Conservation (phyloP, 2,888 invertebrate species). For the Mythimna albipuncta region DNA sequence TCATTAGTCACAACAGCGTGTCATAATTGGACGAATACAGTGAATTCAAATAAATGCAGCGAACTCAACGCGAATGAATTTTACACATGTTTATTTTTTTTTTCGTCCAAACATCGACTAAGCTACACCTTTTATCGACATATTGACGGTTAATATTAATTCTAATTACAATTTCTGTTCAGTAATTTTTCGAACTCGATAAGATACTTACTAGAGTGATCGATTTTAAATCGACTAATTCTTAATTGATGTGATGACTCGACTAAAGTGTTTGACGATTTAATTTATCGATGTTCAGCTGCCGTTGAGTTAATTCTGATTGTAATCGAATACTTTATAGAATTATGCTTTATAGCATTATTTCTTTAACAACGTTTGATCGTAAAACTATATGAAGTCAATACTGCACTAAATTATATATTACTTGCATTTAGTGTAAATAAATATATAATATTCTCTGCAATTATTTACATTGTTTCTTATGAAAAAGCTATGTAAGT, state of each 20-base stretch:
- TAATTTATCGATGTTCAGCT: slow-evolving; percentile 61
- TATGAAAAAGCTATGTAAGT: neutral
- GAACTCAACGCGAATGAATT: slow-evolving; percentile 20
- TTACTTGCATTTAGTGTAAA: slow-evolving; percentile 24
- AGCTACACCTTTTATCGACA: slow-evolving; percentile 35
- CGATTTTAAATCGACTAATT: slow-evolving; percentile 45
- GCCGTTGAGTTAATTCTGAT: slow-evolving; percentile 56
- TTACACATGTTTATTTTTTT: slow-evolving; percentile 21
- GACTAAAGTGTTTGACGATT: slow-evolving; percentile 61
- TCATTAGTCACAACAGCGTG: slow-evolving; percentile 38
- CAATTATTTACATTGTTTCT: slow-evolving; percentile 15
- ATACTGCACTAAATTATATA: slow-evolving; percentile 26
- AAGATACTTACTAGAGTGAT: slow-evolving; percentile 32
- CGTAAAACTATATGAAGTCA: slow-evolving; percentile 32
- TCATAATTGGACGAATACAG: slow-evolving; percentile 48
- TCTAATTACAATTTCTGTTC: slow-evolving; percentile 9
- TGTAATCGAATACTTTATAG: slow-evolving; percentile 62
- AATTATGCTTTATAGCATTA: slow-evolving; percentile 38
- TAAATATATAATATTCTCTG: slow-evolving; percentile 22
- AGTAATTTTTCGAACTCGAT: slow-evolving; percentile 23
- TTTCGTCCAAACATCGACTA: slow-evolving; percentile 14
- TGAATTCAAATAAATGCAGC: slow-evolving; percentile 39
- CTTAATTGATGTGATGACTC: slow-evolving; percentile 53
- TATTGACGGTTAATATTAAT: slow-evolving; percentile 5
- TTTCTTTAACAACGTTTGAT: slow-evolving; percentile 26